Conservation (phyloP, 2,888 invertebrate genomes). For the Hydroisotoma schaefferi region DNA sequence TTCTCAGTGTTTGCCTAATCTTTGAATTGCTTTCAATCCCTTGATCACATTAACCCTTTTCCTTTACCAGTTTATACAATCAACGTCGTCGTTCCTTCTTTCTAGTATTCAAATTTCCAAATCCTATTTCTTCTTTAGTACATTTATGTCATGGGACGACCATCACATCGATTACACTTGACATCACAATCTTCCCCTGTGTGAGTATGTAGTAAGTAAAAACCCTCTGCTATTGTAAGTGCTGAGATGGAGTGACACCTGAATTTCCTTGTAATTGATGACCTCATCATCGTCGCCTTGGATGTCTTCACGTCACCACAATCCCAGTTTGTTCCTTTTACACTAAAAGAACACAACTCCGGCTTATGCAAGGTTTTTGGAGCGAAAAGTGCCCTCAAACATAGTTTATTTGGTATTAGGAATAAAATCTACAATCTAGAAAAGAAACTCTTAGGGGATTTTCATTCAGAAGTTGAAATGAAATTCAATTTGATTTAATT, state of each 20-base stretch:
- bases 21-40: slow-evolving; percentile 1
- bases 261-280: slow-evolving; percentile 9
- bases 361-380: no score
- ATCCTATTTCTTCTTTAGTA: background rate
- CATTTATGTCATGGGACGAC: no score
- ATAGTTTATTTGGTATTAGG: no score
- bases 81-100: slow-evolving; percentile 3
- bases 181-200: slow-evolving; percentile 10
- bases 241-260: background rate
- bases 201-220: background rate
- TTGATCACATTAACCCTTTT: slow-evolving; percentile 6
- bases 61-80: slow-evolving; percentile 5
- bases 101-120: background rate
- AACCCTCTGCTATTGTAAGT: background rate
- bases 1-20: slow-evolving; percentile 4
- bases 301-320: no score
- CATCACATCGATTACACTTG: slow-evolving; percentile 16
- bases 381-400: no score
- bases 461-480: background rate
- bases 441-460: background rate
- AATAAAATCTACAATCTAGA: background rate
- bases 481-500: no score
- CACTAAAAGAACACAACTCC: no score
- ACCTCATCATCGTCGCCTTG: no score
- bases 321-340: no score